Evolutionary conservation across 2,888 invertebrate species (phyloP).

Genomic region (Drosophila stalkeri): DNA sequence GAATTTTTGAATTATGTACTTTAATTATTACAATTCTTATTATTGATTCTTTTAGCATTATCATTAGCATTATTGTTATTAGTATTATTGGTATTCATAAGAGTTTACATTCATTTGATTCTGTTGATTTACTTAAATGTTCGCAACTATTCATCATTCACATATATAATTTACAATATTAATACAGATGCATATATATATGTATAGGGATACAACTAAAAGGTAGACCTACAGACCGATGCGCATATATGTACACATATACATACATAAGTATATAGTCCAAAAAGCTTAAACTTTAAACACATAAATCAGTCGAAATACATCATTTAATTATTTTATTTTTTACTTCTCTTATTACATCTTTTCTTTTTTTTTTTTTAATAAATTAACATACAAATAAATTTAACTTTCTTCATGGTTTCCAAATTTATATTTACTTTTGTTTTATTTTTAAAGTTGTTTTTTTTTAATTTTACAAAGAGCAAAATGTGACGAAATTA

Average conservation of each 20-base stretch:
- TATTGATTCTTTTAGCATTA: slow-evolving; percentile 24
- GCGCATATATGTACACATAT: slow-evolving; percentile 19
- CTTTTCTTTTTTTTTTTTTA: slow-evolving; percentile 22
- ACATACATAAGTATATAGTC: slow-evolving; percentile 41
- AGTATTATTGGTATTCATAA: slow-evolving; percentile 62
- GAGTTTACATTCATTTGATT: slow-evolving; percentile 54
- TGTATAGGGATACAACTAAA: slow-evolving; percentile 35
- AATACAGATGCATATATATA: slow-evolving; percentile 28
- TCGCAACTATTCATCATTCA: slow-evolving; percentile 38
- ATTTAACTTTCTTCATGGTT: background rate
- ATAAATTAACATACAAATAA: slow-evolving; percentile 49
- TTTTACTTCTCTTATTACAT: background rate
- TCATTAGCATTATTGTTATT: slow-evolving; percentile 33
- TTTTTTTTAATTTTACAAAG: slow-evolving; percentile 15
- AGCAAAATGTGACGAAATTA: slow-evolving; percentile 24
- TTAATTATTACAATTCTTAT: slow-evolving; percentile 29
- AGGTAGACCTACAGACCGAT: slow-evolving; percentile 33
- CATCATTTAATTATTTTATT: slow-evolving; percentile 41
- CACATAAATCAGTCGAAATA: slow-evolving; percentile 72
- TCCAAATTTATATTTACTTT: slow-evolving; percentile 1
- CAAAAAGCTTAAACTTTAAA: slow-evolving; percentile 65
- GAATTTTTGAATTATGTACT: slow-evolving; percentile 42
- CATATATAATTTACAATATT: slow-evolving; percentile 49
- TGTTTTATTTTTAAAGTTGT: background rate
- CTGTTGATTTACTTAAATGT: slow-evolving; percentile 37